Base-by-base conservation (phyloP, 2,888 invertebrate genomes). In the Mythimna impura region DNA sequence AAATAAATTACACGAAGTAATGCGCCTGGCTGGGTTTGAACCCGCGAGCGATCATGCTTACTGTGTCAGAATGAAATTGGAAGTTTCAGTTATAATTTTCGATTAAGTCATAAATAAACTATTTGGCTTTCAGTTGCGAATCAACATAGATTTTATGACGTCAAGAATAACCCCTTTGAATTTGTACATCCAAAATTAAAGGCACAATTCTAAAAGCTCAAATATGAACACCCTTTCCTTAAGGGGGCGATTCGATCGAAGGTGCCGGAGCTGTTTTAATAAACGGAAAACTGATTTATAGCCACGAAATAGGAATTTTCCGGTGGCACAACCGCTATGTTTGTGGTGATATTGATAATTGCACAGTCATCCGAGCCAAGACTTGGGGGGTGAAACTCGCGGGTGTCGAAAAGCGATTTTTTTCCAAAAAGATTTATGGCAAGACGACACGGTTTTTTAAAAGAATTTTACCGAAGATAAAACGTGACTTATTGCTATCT, bases 241-340 rank as follows among this genome's bases (percentile, higher is more conserved):
- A 85, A 86, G 84, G 85, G 85, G 89, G 87, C 86, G 88, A 87
- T 89, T 76, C 81, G 88, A 89, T 90, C 88, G 88, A 90, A 93
- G 91, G 91, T 92, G 89, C 87, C 83, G 83, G 86, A 87, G 91
- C 89, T 88, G 91, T 93, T 94, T 94, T 94, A 94, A 94, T 94
- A 94, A 94, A 91, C 88, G 92, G 89, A 91, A 93, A 94, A 90
- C 93, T 94, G 95, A 95, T 95, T 95, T 95, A 95, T 95, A 88
- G 90, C 89, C 86, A 81, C 88, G 87, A 89, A 93, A 93, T 91
- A 91, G 87, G 91, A 91, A 90, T 92, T 93, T 93, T 92, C 91
- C 91, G 90, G 90, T 80, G 84, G 86, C 85, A 81, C 84, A 86
- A 85, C 87, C 82, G 89, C 85, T 87, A 88, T 90, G 89, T 89